Base-by-base conservation (phyloP, 2,888 invertebrate genomes). In the Electrophaes corylata region DNA sequence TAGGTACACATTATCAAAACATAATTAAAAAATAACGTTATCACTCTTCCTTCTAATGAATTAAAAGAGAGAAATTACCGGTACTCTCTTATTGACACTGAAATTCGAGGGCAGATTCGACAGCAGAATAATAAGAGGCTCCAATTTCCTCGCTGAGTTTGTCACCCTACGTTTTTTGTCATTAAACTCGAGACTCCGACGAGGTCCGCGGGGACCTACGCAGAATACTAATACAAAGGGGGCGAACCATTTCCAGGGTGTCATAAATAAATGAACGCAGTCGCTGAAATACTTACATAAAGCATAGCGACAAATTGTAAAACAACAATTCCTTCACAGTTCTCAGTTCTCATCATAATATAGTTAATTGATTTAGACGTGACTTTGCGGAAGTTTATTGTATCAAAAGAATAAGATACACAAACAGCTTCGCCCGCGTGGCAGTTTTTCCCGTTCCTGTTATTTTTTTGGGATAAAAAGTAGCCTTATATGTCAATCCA, bases 181-280 rank as follows among this genome's bases (percentile, higher is more conserved):
- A 49, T 50, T 56, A 53, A 53, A 50, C 41, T 44, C 19, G 39
- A 49, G 57, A 33, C 52, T 46, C 37, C 10, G 6, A 4, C 4
- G n/a, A n/a, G n/a, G 46, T 41, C 50, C 23, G 18, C 8, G 35
- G 41, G 35, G n/a, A 53, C 56, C 45, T n/a, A 19, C 18, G 40
- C 47, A 23, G 61, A 61, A 61, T 61, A 61, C 54, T 57, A 57
- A 60, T 52, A 39, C 31, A 46, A 11, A 46, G 33, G 45, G 51
- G 52, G 49, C 45, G 31, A 61, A 50, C 53, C 57, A 57, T 57
- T 61, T 51, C 46, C 54, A 57, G 23, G 57, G 46, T 49, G 43
- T 61, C 57, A 57, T 60, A 60, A 60, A 60, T 60, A 60, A 61
- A 57, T 61, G 50, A 57, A 53, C 44, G 26, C 11, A 48, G 35